Evolutionary conservation across 2,797 vertebrate species (phyloP).

Genomic region (Molossus molossus): DNA sequence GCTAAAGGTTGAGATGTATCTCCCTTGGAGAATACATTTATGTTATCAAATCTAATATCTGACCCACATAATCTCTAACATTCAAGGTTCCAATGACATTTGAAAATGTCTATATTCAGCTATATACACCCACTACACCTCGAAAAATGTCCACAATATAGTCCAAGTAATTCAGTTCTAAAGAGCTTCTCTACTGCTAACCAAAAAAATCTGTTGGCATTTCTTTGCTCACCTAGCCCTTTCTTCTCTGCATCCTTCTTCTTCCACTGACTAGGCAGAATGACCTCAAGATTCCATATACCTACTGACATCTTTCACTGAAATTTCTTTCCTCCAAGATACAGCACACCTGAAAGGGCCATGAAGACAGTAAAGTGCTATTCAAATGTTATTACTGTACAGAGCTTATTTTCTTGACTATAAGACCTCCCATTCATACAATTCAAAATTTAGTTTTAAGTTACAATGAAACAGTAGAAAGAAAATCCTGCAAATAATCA

Average conservation of each 20-base stretch:
- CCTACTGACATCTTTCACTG: not conserved
- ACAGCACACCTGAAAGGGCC: constrained; percentile 45
- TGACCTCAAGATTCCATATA: constrained; percentile 26
- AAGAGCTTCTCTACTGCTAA: not conserved
- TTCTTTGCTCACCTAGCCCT: not conserved
- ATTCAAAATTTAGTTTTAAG: not conserved
- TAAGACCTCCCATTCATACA: constrained; percentile 28
- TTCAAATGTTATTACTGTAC: not conserved
- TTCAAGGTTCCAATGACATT: constrained; percentile 50
- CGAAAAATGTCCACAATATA: constrained; percentile 29
- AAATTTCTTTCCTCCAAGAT: constrained; percentile 38
- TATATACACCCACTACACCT: not conserved
- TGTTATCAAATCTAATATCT: constrained; percentile 54
- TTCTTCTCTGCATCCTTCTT: not conserved
- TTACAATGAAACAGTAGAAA: not conserved
- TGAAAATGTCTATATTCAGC: constrained; percentile 57
- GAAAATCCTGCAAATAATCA: not conserved
- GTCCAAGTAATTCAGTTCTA: not conserved
- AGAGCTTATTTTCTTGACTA: constrained; percentile 51
- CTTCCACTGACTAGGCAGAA: constrained; percentile 12
- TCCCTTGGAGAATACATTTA: constrained; percentile 57
- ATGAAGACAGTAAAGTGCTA: constrained; percentile 14
- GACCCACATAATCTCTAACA: constrained; percentile 48
- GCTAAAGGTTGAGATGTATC: constrained; percentile 63
- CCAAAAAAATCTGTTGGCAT: not conserved